Conservation (phyloP, 2,888 invertebrate species). For the Globia sparganii region DNA sequence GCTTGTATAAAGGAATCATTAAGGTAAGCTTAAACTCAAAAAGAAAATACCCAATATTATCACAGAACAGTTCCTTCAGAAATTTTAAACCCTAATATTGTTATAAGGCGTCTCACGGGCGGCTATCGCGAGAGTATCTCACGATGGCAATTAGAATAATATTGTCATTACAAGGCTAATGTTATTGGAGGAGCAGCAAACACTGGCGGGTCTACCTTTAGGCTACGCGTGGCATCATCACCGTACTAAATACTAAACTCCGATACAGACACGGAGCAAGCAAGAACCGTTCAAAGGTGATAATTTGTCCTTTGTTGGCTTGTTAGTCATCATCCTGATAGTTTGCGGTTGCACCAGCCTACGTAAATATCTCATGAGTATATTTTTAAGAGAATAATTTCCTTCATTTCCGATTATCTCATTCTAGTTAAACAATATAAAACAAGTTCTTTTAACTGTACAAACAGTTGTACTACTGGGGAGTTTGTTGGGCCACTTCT, state of each 20-base stretch:
- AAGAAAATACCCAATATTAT: background rate
- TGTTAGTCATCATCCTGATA: conserved; percentile 45
- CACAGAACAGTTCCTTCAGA: background rate
- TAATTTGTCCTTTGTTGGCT: conserved; percentile 43
- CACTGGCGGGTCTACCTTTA: conserved; percentile 35
- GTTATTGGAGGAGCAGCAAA: conserved; percentile 64
- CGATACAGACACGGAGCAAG: conserved; percentile 4
- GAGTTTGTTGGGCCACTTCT: background rate
- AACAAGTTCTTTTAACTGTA: background rate
- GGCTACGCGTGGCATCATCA: conserved; percentile 17
- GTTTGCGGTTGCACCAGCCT: conserved; percentile 54
- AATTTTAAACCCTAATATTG: conserved; percentile 22
- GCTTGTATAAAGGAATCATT: conserved; percentile 95
- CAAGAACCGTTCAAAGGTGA: conserved; percentile 23
- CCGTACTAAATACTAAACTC: conserved; percentile 15
- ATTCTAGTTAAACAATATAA: background rate
- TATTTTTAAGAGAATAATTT: conserved; percentile 13
- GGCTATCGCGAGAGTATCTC: conserved; percentile 69
- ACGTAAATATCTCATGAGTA: conserved; percentile 27
- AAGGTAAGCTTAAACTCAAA: conserved; percentile 85
- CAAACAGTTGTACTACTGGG: background rate
- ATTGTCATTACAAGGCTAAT: conserved; percentile 75
- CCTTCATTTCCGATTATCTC: conserved; percentile 12
- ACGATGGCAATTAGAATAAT: conserved; percentile 76
- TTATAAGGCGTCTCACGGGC: conserved; percentile 40